phyloP scores from a whole-genome alignment of 92 coral and sea anemone species.

The Nematostella vectensis region DNA sequence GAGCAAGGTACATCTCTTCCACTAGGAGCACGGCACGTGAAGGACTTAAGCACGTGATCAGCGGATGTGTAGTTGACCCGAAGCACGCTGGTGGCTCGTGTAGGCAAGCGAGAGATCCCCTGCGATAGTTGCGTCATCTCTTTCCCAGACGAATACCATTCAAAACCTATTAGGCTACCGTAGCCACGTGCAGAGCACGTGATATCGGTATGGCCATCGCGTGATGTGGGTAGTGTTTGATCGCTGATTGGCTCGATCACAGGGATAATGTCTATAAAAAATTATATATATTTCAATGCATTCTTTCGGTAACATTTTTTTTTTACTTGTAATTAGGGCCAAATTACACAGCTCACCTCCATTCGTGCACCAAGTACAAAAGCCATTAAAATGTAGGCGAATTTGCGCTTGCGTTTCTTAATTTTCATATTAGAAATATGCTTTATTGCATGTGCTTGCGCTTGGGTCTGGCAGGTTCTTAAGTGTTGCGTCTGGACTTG shows the following conservation, averaged over 20 bases:
- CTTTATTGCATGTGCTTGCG: no score
- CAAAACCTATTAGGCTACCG: background rate
- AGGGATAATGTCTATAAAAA: background rate
- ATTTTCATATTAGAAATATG: no score
- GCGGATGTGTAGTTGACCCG: constrained; percentile 14
- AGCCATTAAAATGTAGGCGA: no score
- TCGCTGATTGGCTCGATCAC: background rate
- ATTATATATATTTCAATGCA: no score
- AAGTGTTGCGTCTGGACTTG: no score
- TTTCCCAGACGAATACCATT: constrained; percentile 3
- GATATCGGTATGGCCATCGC: background rate
- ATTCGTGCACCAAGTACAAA: no score
- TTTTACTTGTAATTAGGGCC: no score
- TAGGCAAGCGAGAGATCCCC: background rate
- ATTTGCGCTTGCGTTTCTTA: no score
- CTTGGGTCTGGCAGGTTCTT: no score
- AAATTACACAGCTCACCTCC: no score
- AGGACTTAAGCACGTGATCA: background rate
- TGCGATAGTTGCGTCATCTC: constrained; percentile 1
- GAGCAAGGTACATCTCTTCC: background rate
- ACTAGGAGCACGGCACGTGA: background rate
- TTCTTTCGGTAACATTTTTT: no score
- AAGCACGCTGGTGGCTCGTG: background rate
- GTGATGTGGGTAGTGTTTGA: background rate
- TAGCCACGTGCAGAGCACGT: constrained; percentile 1